Evolutionary conservation across 2,797 vertebrate genomes (phyloP).

Genomic region (Muscicapa striata): DNA sequence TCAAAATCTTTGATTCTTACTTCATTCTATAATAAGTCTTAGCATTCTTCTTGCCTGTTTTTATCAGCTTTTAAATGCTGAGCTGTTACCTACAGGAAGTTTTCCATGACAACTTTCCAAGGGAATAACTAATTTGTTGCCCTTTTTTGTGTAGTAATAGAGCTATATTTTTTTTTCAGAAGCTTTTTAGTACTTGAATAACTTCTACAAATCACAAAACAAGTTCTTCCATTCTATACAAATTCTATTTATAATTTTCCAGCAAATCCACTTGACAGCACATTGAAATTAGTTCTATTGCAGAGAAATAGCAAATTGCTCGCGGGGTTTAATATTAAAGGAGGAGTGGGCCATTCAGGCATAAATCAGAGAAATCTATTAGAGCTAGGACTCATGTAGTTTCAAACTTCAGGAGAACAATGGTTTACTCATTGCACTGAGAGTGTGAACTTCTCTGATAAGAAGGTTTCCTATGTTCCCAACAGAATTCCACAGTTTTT

Average conservation of each 20-base stretch:
- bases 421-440: neutral
- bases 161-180: neutral
- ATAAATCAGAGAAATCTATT: neutral
- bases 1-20: neutral
- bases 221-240: neutral
- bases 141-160: neutral
- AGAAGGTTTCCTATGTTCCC: neutral
- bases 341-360: neutral
- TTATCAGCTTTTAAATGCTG: neutral
- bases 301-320: neutral
- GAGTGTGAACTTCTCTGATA: neutral
- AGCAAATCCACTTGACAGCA: neutral
- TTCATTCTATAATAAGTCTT: neutral
- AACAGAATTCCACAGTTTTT: neutral
- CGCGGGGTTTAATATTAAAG: neutral
- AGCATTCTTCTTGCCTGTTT: neutral
- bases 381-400: neutral
- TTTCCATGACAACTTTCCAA: neutral
- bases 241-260: neutral
- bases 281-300: neutral
- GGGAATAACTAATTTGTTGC: neutral
- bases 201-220: neutral
- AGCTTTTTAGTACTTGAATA: neutral
- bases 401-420: neutral
- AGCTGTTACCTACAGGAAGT: neutral